Evolutionary conservation across 2,797 vertebrate species (phyloP).

Genomic region (Phrynocephalus guinanensis): DNA sequence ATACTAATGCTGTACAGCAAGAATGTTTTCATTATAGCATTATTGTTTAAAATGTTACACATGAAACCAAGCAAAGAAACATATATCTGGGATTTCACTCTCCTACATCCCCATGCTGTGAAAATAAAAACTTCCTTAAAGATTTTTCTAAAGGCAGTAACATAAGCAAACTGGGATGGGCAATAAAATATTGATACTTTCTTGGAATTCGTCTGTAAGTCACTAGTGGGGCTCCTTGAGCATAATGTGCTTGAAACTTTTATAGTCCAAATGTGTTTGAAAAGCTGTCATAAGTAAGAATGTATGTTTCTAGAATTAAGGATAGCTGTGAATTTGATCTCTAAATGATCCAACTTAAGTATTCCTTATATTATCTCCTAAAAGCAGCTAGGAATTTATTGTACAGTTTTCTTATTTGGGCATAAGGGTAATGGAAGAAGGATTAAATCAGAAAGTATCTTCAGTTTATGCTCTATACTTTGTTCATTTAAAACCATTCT

Average conservation of each 20-base stretch:
- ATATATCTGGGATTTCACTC: neutral
- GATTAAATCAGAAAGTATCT: constrained; percentile 49
- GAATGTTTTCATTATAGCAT: fast-evolving
- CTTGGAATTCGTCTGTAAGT: constrained; percentile 19
- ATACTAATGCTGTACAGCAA: neutral
- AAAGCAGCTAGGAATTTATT: constrained; percentile 37
- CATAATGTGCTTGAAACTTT: neutral
- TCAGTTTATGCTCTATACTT: constrained; percentile 49
- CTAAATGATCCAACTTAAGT: constrained; percentile 12
- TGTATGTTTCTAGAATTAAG: neutral
- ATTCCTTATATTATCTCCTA: neutral
- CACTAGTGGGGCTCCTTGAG: constrained; percentile 13
- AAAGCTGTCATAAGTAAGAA: neutral
- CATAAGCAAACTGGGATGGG: neutral
- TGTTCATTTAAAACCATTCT: constrained; percentile 52
- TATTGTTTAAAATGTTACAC: neutral
- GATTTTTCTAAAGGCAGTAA: neutral
- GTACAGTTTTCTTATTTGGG: constrained; percentile 7
- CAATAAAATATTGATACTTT: constrained; percentile 19
- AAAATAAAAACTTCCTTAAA: neutral
- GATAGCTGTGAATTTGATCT: constrained; percentile 15
- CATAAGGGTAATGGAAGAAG: constrained; percentile 46
- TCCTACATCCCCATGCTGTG: constrained; percentile 6
- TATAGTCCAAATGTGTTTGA: constrained; percentile 27
- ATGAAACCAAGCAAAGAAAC: constrained; percentile 3